Evolutionary conservation across 1,140 invertebrate genomes (phyloP), one percentile per base, ranked within the genome.

Genomic region (Zaprionus kolodkinae): DNA sequence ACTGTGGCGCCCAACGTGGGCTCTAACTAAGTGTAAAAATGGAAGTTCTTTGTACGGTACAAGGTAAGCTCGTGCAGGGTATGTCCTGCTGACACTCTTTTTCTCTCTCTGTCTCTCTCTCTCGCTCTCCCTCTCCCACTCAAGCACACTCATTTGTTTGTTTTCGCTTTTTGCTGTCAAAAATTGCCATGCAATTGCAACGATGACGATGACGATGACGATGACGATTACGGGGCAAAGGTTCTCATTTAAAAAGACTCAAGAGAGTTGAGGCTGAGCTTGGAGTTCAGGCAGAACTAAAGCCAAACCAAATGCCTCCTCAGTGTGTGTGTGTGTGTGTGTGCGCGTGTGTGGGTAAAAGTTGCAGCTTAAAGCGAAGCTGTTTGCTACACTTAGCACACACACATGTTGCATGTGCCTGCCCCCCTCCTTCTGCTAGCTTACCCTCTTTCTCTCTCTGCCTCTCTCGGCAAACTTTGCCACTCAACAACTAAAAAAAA

Each of bases 331-430:
- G 33, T 45, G 61, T 7, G n/a, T n/a, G n/a, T 52, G 61, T 25
- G 45, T 33, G 25, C 25, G 61, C 12, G 17, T 63, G 48, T 43
- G 33, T 3, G 27, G 25, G 63, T 54, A 72, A 67, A 52, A 61
- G 66, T 63, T 74, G 27, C 66, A 56, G 72, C 55, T 70, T 74
- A 74, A 74, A 63, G 50, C 36, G 59, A 30, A 45, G 52, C 54
- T 40, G n/a, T 50, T 33, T 48, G 25, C 67, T 55, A 66, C 54
- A 43, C 21, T 38, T 21, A 21, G 70, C 79, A 69, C 82, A 88
- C 79, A 69, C 82, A 88, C 83, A 88, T 86, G 83, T 88, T 86
- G 83, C 83, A 83, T 83, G 59, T 64, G 25, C 25, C 60, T 13
- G 50, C 13, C 38, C 10, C 21, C 6, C 50, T 21, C 13, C 30